These are phyloP conservation scores for Lycodopsis pacificus DNA, from an alignment of 2,797 vertebrate species.

Conservation along the genomic window DNA sequence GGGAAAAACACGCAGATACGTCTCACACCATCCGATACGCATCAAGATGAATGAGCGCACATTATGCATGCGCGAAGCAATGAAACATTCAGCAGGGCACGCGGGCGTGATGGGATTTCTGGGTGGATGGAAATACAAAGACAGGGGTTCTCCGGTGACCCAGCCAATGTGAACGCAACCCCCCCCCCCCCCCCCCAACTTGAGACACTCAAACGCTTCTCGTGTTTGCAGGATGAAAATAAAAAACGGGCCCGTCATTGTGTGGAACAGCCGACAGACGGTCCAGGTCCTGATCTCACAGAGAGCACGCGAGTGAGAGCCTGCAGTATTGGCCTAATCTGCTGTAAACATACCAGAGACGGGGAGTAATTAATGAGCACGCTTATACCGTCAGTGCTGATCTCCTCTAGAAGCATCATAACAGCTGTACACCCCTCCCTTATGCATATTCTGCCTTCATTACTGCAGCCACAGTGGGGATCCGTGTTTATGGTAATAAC, in stretches of 20 bases:
- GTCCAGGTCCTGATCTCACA: slow-evolving; percentile 4
- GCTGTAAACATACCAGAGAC: slow-evolving; percentile 7
- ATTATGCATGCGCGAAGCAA: slow-evolving; percentile 8
- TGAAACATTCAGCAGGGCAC: slow-evolving; percentile 55
- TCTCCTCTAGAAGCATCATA: slow-evolving; percentile 5
- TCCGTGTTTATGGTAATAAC: slow-evolving; percentile 22
- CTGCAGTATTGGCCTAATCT: neutral
- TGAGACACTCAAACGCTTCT: slow-evolving; percentile 24
- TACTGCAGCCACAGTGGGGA: slow-evolving; percentile 2
- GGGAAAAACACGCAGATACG: slow-evolving; percentile 9
- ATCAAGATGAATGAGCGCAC: slow-evolving; percentile 31
- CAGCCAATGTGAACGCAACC: slow-evolving; percentile 36
- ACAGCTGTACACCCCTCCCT: slow-evolving; percentile 12
- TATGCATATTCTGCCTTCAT: slow-evolving; percentile 35
- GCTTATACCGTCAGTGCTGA: slow-evolving; percentile 32
- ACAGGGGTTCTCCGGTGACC: slow-evolving; percentile 50
- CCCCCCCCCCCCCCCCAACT: too few species aligned
- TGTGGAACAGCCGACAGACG: slow-evolving; percentile 24
- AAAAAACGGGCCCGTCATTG: slow-evolving; percentile 28
- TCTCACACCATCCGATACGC: slow-evolving; percentile 18
- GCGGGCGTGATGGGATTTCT: slow-evolving; percentile 41
- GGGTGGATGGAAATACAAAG: slow-evolving; percentile 25
- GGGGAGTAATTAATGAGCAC: slow-evolving; percentile 25
- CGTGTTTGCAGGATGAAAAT: slow-evolving; percentile 32
- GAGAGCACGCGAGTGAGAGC: neutral